Conservation (phyloP, 2,113 vertebrate genomes). For the Corydoras maculifer region DNA sequence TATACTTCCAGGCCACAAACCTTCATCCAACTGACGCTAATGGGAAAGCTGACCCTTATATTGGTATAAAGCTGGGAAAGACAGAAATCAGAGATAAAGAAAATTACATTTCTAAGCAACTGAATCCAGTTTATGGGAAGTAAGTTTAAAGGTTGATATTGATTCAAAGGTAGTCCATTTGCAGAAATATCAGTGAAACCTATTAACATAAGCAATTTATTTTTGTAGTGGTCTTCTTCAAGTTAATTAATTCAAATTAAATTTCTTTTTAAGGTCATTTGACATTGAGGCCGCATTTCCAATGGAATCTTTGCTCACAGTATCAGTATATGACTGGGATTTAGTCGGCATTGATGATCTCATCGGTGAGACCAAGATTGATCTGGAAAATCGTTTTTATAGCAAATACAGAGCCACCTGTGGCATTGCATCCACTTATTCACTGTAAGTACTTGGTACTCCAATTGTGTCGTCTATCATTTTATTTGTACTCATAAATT, state of each 20-base stretch:
- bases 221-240: too few relatives aligned
- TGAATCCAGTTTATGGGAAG: conserved; percentile 97
- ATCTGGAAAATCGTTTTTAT: conserved; percentile 96
- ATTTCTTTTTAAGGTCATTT: conserved; percentile 72
- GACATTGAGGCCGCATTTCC: conserved; percentile 94
- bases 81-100: conserved; percentile 95
- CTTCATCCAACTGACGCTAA: conserved; percentile 96
- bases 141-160: conserved; percentile 57
- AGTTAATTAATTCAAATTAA: too few relatives aligned
- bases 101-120: conserved; percentile 98
- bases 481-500: background rate
- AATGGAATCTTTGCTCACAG: conserved; percentile 93
- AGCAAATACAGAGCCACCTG: conserved; percentile 95
- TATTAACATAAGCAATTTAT: too few relatives aligned
- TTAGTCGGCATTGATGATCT: conserved; percentile 93
- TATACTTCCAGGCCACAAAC: conserved; percentile 77
- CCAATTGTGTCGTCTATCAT: background rate
- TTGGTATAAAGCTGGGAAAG: conserved; percentile 89
- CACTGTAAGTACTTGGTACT: conserved; percentile 64
- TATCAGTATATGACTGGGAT: conserved; percentile 95
- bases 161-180: too few relatives aligned
- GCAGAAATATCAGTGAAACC: too few relatives aligned
- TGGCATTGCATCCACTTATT: conserved; percentile 77
- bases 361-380: conserved; percentile 95
- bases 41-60: conserved; percentile 91